Conservation (phyloP, 2,888 invertebrate genomes). For the Tetragonula carbonaria region DNA sequence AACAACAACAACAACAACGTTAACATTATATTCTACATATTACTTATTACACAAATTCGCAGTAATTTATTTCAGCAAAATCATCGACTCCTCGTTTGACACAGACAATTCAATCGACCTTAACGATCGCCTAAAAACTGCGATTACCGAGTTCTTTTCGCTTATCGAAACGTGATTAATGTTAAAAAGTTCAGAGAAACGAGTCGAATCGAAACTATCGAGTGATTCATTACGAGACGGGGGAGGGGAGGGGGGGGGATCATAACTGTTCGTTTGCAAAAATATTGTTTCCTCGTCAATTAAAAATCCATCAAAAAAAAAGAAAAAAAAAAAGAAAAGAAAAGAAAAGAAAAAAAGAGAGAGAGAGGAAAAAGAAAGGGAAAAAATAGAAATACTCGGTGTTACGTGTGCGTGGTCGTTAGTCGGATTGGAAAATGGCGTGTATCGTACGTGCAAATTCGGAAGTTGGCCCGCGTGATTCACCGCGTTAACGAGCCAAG, state of each 20-base stretch:
- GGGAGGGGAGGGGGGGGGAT: not conserved
- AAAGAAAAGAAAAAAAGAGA: not conserved
- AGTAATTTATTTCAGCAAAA: too few relatives aligned
- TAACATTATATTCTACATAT: too few relatives aligned
- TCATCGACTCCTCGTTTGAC: too few relatives aligned
- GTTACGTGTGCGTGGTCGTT: not conserved
- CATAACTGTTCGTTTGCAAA: not conserved
- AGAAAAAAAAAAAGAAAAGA: not conserved
- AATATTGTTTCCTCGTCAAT: not conserved
- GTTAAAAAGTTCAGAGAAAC: not conserved
- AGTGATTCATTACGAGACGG: not conserved
- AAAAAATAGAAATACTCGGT: not conserved
- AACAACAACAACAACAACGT: too few relatives aligned
- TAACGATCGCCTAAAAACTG: too few relatives aligned
- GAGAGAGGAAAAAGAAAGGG: not conserved
- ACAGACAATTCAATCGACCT: too few relatives aligned
- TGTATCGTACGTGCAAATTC: not conserved
- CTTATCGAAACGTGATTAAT: too few relatives aligned
- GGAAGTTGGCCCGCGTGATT: slow-evolving; percentile 1
- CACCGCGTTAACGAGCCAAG: slow-evolving; percentile 15
- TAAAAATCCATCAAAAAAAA: not conserved
- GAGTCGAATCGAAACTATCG: not conserved
- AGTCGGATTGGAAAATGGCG: not conserved
- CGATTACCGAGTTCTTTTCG: too few relatives aligned
- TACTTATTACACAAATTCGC: too few relatives aligned